Conservation (phyloP, 2,888 invertebrate genomes). For the Apantesis nais region DNA sequence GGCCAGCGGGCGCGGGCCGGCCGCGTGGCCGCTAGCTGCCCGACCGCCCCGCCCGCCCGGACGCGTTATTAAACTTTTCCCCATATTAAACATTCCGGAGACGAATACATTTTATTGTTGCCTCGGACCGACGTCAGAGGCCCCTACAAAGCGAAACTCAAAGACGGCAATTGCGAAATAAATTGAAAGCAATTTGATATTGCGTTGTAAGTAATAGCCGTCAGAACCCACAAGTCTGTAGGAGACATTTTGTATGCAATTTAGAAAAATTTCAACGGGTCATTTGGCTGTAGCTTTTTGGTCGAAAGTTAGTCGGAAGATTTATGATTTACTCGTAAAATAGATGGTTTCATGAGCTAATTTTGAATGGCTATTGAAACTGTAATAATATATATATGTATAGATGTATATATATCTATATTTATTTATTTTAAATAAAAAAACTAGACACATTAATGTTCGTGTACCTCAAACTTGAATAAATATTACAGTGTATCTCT, state of each 20-base stretch:
- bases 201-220: slow-evolving; percentile 86
- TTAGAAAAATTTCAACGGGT: slow-evolving; percentile 71
- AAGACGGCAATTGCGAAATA: slow-evolving; percentile 86
- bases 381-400: no score
- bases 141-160: slow-evolving; percentile 86
- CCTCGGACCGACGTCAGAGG: slow-evolving; percentile 85
- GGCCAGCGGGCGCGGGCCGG: slow-evolving; percentile 47
- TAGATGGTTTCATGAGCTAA: slow-evolving; percentile 20
- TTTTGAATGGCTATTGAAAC: not conserved
- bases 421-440: no score
- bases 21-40: slow-evolving; percentile 55
- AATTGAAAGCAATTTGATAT: slow-evolving; percentile 86
- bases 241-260: slow-evolving; percentile 80
- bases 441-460: no score
- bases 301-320: slow-evolving; percentile 48
- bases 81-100: slow-evolving; percentile 87
- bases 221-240: slow-evolving; percentile 77
- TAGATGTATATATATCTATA: no score
- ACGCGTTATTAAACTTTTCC: slow-evolving; percentile 87
- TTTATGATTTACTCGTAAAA: slow-evolving; percentile 53
- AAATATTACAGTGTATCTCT: no score
- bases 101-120: slow-evolving; percentile 87
- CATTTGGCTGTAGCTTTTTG: slow-evolving; percentile 67
- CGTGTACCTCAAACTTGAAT: no score
- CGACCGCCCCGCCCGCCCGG: slow-evolving; percentile 65